These are phyloP conservation scores for Papilio aristodemus DNA, from an alignment of 1,140 invertebrate genomes.

Conservation along the genomic window DNA sequence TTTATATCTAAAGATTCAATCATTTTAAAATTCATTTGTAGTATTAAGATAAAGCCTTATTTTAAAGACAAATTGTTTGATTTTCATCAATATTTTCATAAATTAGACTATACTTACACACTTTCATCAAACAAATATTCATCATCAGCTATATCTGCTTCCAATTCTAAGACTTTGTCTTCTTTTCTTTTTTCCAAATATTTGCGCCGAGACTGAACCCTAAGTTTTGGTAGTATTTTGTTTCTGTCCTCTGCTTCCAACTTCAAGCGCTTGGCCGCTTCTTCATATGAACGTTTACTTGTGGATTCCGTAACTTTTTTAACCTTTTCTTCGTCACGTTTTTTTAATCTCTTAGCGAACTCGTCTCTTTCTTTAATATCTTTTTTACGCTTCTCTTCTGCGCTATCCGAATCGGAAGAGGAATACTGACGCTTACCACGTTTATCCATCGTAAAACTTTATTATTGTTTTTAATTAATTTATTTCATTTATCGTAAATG, in stretches of 20 bases:
- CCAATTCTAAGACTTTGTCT: constrained; percentile 97
- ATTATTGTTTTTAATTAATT: neutral
- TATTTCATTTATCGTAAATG: neutral
- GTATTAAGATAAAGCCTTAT: too few relatives aligned
- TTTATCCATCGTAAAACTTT: constrained; percentile 53
- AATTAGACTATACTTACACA: constrained; percentile 82
- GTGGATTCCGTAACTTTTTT: constrained; percentile 88
- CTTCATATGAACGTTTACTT: constrained; percentile 91
- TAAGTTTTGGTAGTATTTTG: constrained; percentile 91
- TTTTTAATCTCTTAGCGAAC: constrained; percentile 93
- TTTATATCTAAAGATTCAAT: too few relatives aligned
- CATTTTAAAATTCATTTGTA: too few relatives aligned
- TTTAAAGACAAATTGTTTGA: neutral
- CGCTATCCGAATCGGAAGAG: constrained; percentile 82
- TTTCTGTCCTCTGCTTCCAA: constrained; percentile 92
- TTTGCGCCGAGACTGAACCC: constrained; percentile 94
- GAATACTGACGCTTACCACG: constrained; percentile 79
- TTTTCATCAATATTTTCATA: constrained; percentile 9
- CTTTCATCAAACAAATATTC: constrained; percentile 96
- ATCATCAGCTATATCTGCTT: constrained; percentile 97
- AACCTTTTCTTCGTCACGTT: constrained; percentile 94
- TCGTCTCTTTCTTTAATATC: constrained; percentile 97
- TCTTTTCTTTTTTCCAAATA: constrained; percentile 98
- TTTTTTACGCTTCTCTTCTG: constrained; percentile 84
- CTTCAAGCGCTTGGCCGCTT: constrained; percentile 95